Evolutionary conservation across 2,113 vertebrate species (phyloP).

Genomic region (Columbina picui): DNA sequence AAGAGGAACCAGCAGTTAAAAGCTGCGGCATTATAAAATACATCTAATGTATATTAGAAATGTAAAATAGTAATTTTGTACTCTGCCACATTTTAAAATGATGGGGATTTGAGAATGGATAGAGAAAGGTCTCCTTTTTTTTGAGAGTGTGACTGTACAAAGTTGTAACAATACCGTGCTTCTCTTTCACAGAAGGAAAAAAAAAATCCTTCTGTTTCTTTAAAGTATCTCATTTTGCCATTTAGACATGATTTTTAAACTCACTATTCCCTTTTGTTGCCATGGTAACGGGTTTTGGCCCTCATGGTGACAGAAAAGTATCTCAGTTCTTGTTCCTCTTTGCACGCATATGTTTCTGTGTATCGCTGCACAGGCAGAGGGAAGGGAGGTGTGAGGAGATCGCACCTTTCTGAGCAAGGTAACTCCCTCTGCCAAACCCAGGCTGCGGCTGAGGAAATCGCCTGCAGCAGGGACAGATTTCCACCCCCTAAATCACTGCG

Average conservation of each 20-base stretch:
- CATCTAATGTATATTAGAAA: background rate
- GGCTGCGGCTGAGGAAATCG: constrained; percentile 14
- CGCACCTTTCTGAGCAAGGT: constrained; percentile 57
- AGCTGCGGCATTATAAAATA: background rate
- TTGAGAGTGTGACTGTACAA: background rate
- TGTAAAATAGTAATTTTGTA: background rate
- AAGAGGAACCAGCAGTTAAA: background rate
- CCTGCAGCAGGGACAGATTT: constrained; percentile 67
- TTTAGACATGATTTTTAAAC: constrained; percentile 78
- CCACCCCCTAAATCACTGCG: background rate
- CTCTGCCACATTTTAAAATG: background rate
- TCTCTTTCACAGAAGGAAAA: background rate
- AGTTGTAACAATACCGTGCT: background rate
- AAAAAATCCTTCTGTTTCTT: constrained; percentile 54
- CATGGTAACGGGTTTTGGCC: constrained; percentile 77
- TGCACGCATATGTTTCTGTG: constrained; percentile 67
- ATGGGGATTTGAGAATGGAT: background rate
- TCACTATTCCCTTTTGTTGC: constrained; percentile 71
- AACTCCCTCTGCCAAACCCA: constrained; percentile 44
- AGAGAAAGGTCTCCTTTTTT: background rate
- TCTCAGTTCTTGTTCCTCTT: constrained; percentile 72
- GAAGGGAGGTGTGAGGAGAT: constrained; percentile 53
- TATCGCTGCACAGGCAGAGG: constrained; percentile 47
- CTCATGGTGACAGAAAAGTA: constrained; percentile 75
- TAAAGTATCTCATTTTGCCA: constrained; percentile 76